A percentile compares a stretch with the other conserved stretches of the same genome.
Conservation (phyloP, 2,797 vertebrate species). For the Tauraco hartlaubi region DNA sequence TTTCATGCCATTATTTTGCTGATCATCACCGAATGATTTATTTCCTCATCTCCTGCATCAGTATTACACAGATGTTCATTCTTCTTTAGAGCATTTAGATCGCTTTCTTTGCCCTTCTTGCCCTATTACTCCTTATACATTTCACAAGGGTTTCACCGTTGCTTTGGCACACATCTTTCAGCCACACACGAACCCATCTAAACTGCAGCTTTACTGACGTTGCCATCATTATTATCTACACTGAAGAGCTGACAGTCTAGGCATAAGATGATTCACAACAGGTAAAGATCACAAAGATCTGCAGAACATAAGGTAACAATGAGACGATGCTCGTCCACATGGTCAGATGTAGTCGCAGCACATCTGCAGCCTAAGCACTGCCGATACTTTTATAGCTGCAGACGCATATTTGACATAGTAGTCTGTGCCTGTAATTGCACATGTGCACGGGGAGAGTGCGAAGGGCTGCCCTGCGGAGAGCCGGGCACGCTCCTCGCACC, state of each 20-base stretch:
- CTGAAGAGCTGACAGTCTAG: background rate
- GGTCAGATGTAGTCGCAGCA: background rate
- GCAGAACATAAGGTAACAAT: background rate
- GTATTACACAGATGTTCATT: background rate
- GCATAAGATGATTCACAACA: background rate
- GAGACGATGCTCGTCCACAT: fast-evolving
- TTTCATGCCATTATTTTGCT: conserved; percentile 31
- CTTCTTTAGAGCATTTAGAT: background rate
- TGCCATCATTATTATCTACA: background rate
- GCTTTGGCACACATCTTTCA: background rate
- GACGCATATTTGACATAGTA: fast-evolving
- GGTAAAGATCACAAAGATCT: background rate
- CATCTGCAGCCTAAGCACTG: background rate
- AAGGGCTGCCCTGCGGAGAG: background rate
- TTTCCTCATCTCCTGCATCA: background rate
- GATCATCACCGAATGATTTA: conserved; percentile 30
- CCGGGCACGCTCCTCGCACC: background rate
- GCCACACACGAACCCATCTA: background rate
- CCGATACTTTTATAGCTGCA: background rate
- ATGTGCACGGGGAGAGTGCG: fast-evolving
- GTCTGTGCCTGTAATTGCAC: background rate
- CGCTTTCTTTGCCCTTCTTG: background rate
- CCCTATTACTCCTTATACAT: background rate
- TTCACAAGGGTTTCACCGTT: background rate
- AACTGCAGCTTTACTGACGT: background rate